Percentiles rank a stretch among this genome's conserved stretches.
phyloP scores from a whole-genome alignment of 2,888 invertebrate species.

The Ypsolopha scabrella region DNA sequence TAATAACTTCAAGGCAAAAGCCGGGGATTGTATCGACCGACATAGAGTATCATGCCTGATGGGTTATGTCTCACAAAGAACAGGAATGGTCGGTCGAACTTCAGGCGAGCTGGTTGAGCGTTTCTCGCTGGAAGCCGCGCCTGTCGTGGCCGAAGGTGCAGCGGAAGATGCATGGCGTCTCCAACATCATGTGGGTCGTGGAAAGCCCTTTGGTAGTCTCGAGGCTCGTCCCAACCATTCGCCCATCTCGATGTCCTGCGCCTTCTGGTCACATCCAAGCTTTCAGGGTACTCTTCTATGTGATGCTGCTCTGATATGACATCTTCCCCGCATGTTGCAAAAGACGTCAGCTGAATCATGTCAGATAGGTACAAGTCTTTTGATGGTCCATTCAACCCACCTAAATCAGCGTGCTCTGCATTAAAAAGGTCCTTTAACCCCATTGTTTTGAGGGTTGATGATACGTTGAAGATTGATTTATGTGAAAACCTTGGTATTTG shows the following conservation, averaged over 20 bases:
- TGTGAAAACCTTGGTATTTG: slow-evolving; percentile 89
- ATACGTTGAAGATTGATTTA: slow-evolving; percentile 84
- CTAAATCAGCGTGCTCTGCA: slow-evolving; percentile 81
- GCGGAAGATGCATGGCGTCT: slow-evolving; percentile 70
- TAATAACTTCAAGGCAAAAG: slow-evolving; percentile 74
- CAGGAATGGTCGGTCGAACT: slow-evolving; percentile 89
- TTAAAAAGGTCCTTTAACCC: slow-evolving; percentile 85
- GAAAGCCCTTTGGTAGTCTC: slow-evolving; percentile 77
- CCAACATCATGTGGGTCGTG: slow-evolving; percentile 73
- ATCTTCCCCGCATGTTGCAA: slow-evolving; percentile 84
- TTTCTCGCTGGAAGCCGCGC: slow-evolving; percentile 77
- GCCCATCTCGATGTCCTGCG: slow-evolving; percentile 60
- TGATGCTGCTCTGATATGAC: slow-evolving; percentile 81
- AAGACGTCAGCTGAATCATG: slow-evolving; percentile 85
- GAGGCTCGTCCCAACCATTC: slow-evolving; percentile 62
- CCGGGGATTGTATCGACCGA: slow-evolving; percentile 89
- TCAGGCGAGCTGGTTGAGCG: slow-evolving; percentile 75
- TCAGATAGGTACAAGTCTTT: slow-evolving; percentile 87
- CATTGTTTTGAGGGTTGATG: slow-evolving; percentile 82
- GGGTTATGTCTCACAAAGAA: slow-evolving; percentile 92
- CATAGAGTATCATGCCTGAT: slow-evolving; percentile 89
- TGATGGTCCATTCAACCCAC: slow-evolving; percentile 83
- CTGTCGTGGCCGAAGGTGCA: slow-evolving; percentile 78
- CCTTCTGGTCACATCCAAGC: slow-evolving; percentile 49
- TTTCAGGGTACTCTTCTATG: slow-evolving; percentile 84